Evolutionary conservation across 2,113 vertebrate genomes (phyloP).

Genomic region (Hiodon alosoides): DNA sequence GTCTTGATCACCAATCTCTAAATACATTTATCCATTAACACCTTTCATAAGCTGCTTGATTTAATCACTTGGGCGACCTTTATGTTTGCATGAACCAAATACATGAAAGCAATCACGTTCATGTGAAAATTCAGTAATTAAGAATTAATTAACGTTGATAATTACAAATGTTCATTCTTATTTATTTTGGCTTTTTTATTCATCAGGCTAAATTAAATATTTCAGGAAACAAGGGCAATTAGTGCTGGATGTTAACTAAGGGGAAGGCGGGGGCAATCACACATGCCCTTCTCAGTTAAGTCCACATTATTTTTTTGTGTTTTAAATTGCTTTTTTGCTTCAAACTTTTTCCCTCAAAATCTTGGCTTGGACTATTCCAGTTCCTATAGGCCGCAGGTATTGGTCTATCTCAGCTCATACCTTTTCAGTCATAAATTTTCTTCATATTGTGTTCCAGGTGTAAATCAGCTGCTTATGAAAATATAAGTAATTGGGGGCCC

Average conservation of each 20-base stretch:
- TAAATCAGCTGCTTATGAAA: slow-evolving; percentile 2
- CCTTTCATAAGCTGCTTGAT: not conserved
- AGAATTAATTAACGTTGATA: no score
- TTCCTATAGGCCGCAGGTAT: no score
- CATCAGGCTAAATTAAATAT: not conserved
- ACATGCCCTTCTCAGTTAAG: no score
- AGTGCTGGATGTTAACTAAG: not conserved
- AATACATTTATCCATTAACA: slow-evolving; percentile 15
- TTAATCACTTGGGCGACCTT: not conserved
- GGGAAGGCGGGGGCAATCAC: no score
- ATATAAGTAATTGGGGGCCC: not conserved
- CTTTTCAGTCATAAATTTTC: not conserved
- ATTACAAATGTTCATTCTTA: not conserved
- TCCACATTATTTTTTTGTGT: not conserved
- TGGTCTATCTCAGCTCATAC: not conserved
- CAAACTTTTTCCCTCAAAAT: not conserved
- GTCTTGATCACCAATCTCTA: slow-evolving; percentile 2
- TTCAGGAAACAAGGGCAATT: not conserved
- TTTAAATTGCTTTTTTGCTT: not conserved
- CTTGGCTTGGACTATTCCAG: no score
- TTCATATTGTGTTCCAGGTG: not conserved
- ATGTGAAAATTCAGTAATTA: not conserved
- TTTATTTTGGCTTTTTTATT: slow-evolving; percentile 3
- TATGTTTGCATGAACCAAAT: no score
- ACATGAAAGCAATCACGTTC: not conserved